Conservation (phyloP, 2,797 vertebrate genomes). For the Amniataba percoides region DNA sequence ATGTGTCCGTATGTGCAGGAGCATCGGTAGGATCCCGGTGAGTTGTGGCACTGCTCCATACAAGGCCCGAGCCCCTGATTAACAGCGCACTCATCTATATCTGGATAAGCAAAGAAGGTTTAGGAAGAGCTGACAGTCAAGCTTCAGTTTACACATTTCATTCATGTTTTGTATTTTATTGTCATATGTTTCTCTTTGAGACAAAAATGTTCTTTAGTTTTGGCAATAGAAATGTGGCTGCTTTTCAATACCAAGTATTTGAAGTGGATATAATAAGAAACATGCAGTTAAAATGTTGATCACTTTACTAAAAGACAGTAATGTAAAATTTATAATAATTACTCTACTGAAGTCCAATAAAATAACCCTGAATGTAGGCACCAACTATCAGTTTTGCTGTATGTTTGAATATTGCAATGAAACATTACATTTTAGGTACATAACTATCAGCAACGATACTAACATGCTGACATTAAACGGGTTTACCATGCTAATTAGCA, state of each 20-base stretch:
- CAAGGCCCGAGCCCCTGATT: slow-evolving; percentile 71
- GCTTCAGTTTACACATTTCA: background rate
- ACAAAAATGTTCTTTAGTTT: background rate
- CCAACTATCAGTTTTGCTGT: background rate
- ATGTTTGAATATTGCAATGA: background rate
- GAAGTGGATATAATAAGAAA: background rate
- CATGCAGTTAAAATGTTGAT: background rate
- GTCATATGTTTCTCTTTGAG: background rate
- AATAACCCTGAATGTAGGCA: too few species aligned
- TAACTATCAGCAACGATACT: too few species aligned
- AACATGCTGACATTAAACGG: too few species aligned
- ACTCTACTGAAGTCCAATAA: too few species aligned
- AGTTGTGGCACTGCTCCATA: slow-evolving; percentile 67
- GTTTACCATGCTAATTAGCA: background rate
- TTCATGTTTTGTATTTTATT: background rate
- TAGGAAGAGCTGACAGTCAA: background rate
- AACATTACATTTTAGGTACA: too few species aligned
- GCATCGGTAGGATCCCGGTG: slow-evolving; percentile 74
- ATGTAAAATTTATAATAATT: too few species aligned
- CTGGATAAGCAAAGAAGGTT: slow-evolving; percentile 39
- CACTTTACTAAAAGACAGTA: background rate
- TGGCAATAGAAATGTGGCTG: background rate
- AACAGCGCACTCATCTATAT: slow-evolving; percentile 72
- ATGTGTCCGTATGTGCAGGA: slow-evolving; percentile 60
- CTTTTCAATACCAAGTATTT: background rate